Evolutionary conservation across 2,113 vertebrate genomes (phyloP).

Genomic region (Cyprinodon brontotheroides): DNA sequence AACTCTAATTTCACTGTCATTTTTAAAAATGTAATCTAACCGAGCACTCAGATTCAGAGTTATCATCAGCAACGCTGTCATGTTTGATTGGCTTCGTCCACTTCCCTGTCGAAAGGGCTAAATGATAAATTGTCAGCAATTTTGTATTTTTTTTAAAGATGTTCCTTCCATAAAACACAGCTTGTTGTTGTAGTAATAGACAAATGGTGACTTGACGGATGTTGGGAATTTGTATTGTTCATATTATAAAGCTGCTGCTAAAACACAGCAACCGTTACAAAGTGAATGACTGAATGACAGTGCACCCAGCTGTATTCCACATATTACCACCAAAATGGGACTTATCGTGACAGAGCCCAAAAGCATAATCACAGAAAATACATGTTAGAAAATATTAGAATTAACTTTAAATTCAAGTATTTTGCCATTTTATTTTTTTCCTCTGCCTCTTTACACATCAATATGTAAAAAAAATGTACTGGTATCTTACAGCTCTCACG

Average conservation of each 20-base stretch:
- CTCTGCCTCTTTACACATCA: not conserved
- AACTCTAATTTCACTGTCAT: not conserved
- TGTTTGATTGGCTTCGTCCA: not conserved
- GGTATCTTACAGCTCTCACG: slow-evolving; percentile 25
- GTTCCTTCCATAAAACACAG: not conserved
- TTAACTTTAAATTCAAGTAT: not conserved
- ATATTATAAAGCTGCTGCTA: slow-evolving; percentile 51
- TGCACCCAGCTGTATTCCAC: slow-evolving; percentile 3
- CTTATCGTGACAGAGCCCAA: not conserved
- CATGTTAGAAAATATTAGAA: not conserved
- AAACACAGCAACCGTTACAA: slow-evolving; percentile 60
- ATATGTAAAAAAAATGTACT: not conserved
- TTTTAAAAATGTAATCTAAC: not conserved
- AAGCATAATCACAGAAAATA: not conserved
- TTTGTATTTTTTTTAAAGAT: not conserved
- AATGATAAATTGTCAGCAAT: not conserved
- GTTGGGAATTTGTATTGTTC: not conserved
- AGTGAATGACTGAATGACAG: slow-evolving; percentile 37
- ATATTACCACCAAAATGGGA: not conserved
- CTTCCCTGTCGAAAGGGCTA: not conserved
- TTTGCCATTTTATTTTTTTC: not conserved
- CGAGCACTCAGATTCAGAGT: not conserved
- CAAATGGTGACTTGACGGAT: not conserved
- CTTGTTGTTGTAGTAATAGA: not conserved
- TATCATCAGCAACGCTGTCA: not conserved